Conservation (phyloP, 2,113 vertebrate species). For the Paraplagusia blochii region DNA sequence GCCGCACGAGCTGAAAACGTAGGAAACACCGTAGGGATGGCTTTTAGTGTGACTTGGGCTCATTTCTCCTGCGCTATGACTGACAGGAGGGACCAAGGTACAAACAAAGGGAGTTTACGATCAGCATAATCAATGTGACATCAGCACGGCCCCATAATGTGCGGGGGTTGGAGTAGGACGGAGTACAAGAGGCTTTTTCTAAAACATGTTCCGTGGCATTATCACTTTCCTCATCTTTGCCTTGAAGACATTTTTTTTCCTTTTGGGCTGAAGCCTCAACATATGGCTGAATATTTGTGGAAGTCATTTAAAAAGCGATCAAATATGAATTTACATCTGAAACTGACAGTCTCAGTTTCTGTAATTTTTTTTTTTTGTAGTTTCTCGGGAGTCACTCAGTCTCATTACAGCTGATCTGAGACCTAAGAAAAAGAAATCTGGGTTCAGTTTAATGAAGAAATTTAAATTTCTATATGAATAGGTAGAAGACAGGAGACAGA, state of each 20-base stretch:
- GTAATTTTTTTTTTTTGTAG: conserved; percentile 46
- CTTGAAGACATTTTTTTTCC: conserved; percentile 41
- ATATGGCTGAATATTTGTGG: conserved; percentile 55
- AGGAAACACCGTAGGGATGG: conserved; percentile 69
- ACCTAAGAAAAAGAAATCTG: too few species aligned
- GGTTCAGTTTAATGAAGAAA: too few species aligned
- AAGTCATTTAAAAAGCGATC: conserved; percentile 68
- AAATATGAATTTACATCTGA: conserved; percentile 55
- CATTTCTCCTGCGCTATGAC: conserved; percentile 68
- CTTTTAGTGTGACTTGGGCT: conserved; percentile 73
- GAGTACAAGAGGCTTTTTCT: conserved; percentile 42
- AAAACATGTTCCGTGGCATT: conserved; percentile 45
- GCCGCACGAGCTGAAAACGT: conserved; percentile 52
- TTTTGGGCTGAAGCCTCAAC: conserved; percentile 58
- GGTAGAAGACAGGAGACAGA: too few species aligned
- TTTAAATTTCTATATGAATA: too few species aligned
- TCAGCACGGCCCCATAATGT: conserved; percentile 68
- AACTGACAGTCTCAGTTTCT: conserved; percentile 42
- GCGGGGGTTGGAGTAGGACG: conserved; percentile 33
- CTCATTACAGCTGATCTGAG: too few species aligned
- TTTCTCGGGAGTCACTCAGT: too few species aligned
- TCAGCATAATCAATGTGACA: conserved; percentile 85
- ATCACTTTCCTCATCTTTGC: conserved; percentile 37
- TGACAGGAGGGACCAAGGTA: conserved; percentile 63
- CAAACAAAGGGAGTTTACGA: conserved; percentile 75